Percentiles rank a stretch among this genome's conserved stretches.
phyloP scores from a whole-genome alignment of 2,797 vertebrate species.

The Chelon labrosus region DNA sequence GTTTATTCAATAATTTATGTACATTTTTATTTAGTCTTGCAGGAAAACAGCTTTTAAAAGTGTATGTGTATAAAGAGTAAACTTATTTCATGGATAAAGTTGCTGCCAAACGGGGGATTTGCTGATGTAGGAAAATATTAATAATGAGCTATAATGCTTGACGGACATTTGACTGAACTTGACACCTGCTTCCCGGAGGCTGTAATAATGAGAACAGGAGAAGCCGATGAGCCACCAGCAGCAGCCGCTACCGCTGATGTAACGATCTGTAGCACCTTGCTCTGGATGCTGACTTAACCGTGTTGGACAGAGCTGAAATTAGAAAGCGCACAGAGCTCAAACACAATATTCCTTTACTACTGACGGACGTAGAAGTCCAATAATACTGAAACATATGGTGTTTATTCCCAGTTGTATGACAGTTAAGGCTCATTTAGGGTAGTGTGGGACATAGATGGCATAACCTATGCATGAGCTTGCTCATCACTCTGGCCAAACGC shows the following conservation, averaged over 20 bases:
- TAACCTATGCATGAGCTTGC: too few species aligned
- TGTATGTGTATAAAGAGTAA: background rate
- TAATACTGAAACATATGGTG: too few species aligned
- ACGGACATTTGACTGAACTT: conserved; percentile 41
- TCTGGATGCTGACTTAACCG: conserved; percentile 12
- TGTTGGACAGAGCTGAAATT: conserved; percentile 8
- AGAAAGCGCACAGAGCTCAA: background rate
- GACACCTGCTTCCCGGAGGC: conserved; percentile 43
- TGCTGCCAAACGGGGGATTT: background rate
- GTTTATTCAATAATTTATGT: conserved; percentile 1
- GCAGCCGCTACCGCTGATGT: conserved; percentile 22
- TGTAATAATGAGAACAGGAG: conserved; percentile 47
- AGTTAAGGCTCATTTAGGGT: too few species aligned
- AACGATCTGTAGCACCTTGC: conserved; percentile 16
- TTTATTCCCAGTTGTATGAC: too few species aligned
- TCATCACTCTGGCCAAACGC: too few species aligned
- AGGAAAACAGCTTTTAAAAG: background rate
- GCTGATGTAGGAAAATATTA: conserved; percentile 4
- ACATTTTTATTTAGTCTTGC: conserved; percentile 3
- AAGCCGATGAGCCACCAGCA: conserved; percentile 1
- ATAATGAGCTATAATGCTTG: conserved; percentile 27
- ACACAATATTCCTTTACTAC: conserved; percentile 15
- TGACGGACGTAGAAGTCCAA: background rate
- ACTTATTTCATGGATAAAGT: background rate
- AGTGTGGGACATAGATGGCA: too few species aligned